These are phyloP conservation scores for Oryzias javanicus DNA, from an alignment of 2,113 vertebrate genomes.

Conservation along the genomic window DNA sequence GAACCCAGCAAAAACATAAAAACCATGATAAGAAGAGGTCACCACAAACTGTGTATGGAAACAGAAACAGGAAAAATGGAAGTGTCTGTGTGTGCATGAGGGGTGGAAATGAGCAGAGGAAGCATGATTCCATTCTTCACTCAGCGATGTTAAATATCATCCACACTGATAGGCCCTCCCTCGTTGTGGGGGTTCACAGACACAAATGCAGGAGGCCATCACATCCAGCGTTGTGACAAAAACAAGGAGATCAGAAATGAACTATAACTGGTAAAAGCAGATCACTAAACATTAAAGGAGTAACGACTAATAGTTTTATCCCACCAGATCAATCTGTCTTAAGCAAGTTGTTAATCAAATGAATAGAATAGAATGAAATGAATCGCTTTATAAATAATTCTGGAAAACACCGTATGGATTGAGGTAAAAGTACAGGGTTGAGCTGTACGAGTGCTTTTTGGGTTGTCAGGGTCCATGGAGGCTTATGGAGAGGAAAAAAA, in stretches of 20 bases:
- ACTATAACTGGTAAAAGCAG: neutral
- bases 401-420: too few relatives aligned
- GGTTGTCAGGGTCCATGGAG: too few relatives aligned
- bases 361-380: too few relatives aligned
- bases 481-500: too few relatives aligned
- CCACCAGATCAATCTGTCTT: too few relatives aligned
- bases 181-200: neutral
- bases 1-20: slow-evolving; percentile 15
- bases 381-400: too few relatives aligned
- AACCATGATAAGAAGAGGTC: neutral
- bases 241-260: slow-evolving; percentile 23
- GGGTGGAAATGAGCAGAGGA: slow-evolving; percentile 58
- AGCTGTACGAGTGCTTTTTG: too few relatives aligned
- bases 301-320: too few relatives aligned
- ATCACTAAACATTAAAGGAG: neutral
- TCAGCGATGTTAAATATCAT: slow-evolving; percentile 71
- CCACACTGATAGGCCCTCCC: slow-evolving; percentile 52
- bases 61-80: slow-evolving; percentile 10
- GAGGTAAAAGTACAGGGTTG: too few relatives aligned
- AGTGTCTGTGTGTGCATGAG: slow-evolving; percentile 19
- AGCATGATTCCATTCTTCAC: slow-evolving; percentile 57
- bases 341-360: too few relatives aligned
- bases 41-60: too few relatives aligned
- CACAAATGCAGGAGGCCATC: slow-evolving; percentile 7
- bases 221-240: slow-evolving; percentile 10